phyloP scores from a whole-genome alignment of 2,113 vertebrate genomes.

The Taurulus bubalis region DNA sequence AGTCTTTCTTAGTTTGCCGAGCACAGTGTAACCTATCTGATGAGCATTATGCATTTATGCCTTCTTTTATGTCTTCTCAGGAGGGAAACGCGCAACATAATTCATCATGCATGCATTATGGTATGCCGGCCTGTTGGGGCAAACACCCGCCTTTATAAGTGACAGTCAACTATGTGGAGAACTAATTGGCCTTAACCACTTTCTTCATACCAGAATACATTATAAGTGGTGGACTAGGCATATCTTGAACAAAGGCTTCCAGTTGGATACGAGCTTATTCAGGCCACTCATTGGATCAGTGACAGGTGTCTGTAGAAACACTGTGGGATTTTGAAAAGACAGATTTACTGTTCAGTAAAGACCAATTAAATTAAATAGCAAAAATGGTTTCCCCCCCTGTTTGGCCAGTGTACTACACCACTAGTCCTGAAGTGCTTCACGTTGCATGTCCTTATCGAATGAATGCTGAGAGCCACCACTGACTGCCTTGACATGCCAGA shows the following conservation, averaged over 20 bases:
- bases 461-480: conserved; percentile 36
- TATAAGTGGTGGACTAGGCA: not conserved
- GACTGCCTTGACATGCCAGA: conserved; percentile 19
- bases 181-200: conserved; percentile 17
- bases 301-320: conserved; percentile 8
- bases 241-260: conserved; percentile 13
- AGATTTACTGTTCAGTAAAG: conserved; percentile 34
- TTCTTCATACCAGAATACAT: conserved; percentile 13
- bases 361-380: conserved; percentile 63
- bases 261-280: conserved; percentile 1
- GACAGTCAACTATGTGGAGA: conserved; percentile 14
- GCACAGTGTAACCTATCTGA: conserved; percentile 64
- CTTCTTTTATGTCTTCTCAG: conserved; percentile 53
- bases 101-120: conserved; percentile 43
- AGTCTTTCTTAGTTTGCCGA: conserved; percentile 52
- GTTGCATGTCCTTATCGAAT: conserved; percentile 47
- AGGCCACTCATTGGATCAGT: not conserved
- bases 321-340: conserved; percentile 25
- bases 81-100: conserved; percentile 18
- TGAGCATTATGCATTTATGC: conserved; percentile 51
- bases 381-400: conserved; percentile 10
- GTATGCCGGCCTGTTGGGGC: not conserved
- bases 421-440: conserved; percentile 32
- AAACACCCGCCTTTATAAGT: conserved; percentile 20
- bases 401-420: conserved; percentile 5